Evolutionary conservation across 2,113 vertebrate genomes (phyloP).

Genomic region (Furnarius figulus): DNA sequence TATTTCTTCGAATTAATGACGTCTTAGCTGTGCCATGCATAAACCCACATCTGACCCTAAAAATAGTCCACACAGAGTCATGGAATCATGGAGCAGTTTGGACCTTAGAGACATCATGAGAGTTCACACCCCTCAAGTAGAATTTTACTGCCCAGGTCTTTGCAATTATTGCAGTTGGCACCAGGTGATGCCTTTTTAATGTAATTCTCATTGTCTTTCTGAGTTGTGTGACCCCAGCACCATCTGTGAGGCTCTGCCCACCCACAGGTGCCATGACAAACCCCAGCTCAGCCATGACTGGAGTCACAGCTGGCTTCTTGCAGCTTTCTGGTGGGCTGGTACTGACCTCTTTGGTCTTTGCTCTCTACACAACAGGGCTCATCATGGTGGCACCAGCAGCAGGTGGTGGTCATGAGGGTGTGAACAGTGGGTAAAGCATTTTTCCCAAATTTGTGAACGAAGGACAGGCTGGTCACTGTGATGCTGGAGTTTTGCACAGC

Average conservation of each 20-base stretch:
- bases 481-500: not conserved
- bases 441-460: not conserved
- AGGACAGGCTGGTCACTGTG: not conserved
- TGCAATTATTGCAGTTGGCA: not conserved
- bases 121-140: not conserved
- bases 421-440: constrained; percentile 2
- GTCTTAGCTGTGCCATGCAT: not conserved
- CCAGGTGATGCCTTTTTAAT: not conserved
- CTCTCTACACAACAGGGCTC: constrained; percentile 10
- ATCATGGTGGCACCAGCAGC: constrained; percentile 5
- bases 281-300: not conserved
- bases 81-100: not conserved
- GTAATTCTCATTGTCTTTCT: rapidly evolving
- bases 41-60: not conserved
- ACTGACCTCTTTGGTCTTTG: not conserved
- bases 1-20: not conserved
- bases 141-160: rapidly evolving
- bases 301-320: not conserved
- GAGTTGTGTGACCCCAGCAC: not conserved
- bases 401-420: not conserved
- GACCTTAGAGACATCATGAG: not conserved
- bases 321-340: not conserved
- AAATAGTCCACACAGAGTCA: not conserved
- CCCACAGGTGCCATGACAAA: rapidly evolving
- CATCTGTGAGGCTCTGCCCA: not conserved